phyloP scores from a whole-genome alignment of 1,140 invertebrate species.

The Heliothis virescens region DNA sequence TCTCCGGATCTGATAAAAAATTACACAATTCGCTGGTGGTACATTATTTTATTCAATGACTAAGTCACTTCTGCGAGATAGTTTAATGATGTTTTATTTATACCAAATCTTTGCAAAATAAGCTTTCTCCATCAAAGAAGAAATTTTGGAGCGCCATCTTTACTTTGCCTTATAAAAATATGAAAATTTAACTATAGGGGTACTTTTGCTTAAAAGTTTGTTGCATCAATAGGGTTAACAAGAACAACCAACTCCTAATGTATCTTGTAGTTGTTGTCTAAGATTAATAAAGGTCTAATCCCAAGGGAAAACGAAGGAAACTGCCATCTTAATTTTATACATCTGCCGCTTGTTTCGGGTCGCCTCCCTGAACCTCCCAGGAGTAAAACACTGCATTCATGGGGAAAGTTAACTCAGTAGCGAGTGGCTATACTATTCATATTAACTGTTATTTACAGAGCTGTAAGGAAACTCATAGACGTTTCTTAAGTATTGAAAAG shows the following conservation, averaged over 20 bases:
- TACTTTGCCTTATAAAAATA: too few relatives aligned
- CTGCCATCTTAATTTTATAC: neutral
- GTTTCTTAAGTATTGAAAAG: constrained; percentile 46
- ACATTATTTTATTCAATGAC: constrained; percentile 28
- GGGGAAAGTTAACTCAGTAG: constrained; percentile 13
- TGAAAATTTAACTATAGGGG: too few relatives aligned
- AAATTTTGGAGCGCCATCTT: too few relatives aligned
- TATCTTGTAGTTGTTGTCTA: too few relatives aligned
- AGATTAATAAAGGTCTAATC: too few relatives aligned
- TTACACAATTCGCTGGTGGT: constrained; percentile 31
- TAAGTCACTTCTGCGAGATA: neutral
- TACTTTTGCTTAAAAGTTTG: too few relatives aligned
- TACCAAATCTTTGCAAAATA: neutral
- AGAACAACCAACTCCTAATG: too few relatives aligned
- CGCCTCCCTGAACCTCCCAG: neutral
- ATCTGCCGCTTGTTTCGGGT: neutral
- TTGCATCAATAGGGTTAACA: too few relatives aligned
- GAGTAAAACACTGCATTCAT: neutral
- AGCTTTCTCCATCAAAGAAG: too few relatives aligned
- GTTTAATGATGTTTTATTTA: neutral
- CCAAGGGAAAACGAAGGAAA: too few relatives aligned
- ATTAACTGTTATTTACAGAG: constrained; percentile 33
- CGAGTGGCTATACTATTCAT: constrained; percentile 32
- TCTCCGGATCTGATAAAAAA: constrained; percentile 22
- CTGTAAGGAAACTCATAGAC: constrained; percentile 33